phyloP scores from a whole-genome alignment of 2,888 invertebrate species.

The Ophraella communa region DNA sequence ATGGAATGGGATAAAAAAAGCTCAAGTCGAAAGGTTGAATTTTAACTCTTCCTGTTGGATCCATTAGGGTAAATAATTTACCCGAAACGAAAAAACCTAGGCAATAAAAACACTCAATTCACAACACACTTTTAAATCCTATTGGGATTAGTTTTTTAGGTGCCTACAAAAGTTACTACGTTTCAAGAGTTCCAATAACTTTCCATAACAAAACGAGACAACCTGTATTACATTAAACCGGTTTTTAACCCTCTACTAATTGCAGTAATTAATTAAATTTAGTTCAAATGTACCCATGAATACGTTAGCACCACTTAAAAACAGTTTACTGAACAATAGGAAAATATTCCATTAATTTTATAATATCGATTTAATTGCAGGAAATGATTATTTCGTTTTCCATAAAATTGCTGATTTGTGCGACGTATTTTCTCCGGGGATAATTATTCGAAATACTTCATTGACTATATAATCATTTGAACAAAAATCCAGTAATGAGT shows the following conservation, averaged over 20 bases:
- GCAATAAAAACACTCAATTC: too few relatives aligned
- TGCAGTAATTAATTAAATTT: neutral
- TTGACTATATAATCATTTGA: too few relatives aligned
- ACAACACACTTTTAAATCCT: too few relatives aligned
- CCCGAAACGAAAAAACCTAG: neutral
- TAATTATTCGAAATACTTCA: too few relatives aligned
- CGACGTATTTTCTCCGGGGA: neutral
- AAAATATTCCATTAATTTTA: neutral
- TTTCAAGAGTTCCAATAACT: too few relatives aligned
- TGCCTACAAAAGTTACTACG: too few relatives aligned
- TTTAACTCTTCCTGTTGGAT: neutral
- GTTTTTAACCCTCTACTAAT: too few relatives aligned
- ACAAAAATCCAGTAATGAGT: too few relatives aligned
- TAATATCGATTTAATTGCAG: neutral
- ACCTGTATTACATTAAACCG: too few relatives aligned
- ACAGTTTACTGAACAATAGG: neutral
- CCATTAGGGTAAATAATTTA: neutral
- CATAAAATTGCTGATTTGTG: neutral
- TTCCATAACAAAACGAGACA: too few relatives aligned
- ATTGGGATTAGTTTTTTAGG: too few relatives aligned
- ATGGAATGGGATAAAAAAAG: constrained; percentile 16
- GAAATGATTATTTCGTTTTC: neutral
- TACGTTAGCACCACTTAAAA: neutral
- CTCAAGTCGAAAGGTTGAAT: neutral
- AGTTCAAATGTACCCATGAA: neutral